Evolutionary conservation across 1,140 invertebrate species (phyloP).

Genomic region (Mactra quadrangularis): DNA sequence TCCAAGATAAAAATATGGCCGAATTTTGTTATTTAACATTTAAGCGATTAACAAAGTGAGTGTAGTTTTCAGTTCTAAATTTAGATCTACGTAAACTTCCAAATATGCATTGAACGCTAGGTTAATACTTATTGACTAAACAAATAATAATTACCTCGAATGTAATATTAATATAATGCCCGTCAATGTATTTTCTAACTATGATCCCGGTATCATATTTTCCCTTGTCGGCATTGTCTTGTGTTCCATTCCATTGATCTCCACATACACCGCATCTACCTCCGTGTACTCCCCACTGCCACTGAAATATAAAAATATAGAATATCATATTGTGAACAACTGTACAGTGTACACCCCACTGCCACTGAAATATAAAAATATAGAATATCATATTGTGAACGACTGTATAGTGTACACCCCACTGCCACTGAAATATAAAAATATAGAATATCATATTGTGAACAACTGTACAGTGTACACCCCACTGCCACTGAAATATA

Average conservation of each 20-base stretch:
- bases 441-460: background rate
- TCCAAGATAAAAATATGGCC: too few relatives aligned
- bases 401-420: too few relatives aligned
- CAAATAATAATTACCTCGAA: constrained; percentile 53
- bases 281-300: constrained; percentile 77
- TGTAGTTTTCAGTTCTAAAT: too few relatives aligned
- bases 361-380: background rate
- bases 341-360: too few relatives aligned
- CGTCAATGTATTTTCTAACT: constrained; percentile 78
- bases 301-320: constrained; percentile 60
- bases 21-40: too few relatives aligned
- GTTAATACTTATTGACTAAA: too few relatives aligned
- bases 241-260: constrained; percentile 76
- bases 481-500: too few relatives aligned
- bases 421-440: background rate
- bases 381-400: background rate
- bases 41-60: too few relatives aligned
- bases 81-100: too few relatives aligned
- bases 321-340: background rate
- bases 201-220: constrained; percentile 83
- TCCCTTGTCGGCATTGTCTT: constrained; percentile 83
- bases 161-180: constrained; percentile 67
- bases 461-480: too few relatives aligned
- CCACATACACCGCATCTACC: constrained; percentile 84
- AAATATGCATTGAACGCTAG: too few relatives aligned